Base-by-base conservation (phyloP, 2,888 invertebrate species). In the Cosmorhoe ocellata region DNA sequence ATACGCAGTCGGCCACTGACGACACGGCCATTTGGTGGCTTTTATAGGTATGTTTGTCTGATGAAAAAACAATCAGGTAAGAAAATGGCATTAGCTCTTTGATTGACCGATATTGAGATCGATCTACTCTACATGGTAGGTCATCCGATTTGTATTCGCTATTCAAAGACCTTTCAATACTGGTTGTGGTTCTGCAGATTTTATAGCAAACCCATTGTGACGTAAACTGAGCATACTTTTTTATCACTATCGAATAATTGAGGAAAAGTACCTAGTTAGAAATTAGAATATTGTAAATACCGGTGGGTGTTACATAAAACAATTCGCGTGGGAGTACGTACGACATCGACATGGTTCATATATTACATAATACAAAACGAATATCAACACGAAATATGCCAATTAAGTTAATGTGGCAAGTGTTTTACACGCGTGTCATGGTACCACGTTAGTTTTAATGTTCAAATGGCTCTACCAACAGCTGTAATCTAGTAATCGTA, bases 341-440 rank as follows among this genome's bases (percentile, higher is more conserved):
- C 12, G 41, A 41, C 41, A 18, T 18, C 42, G 39, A 33, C 34
- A 44, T 43, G 40, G 48, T 48, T 39, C 44, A 36, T 43, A 44
- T 44, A 31, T 56, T 56, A 47, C 51, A 28, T 2, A 2, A 3
- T 18, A 18, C 18, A 59, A 57, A 49, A 52, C n/a, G 41, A 58
- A 47, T 53, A 47, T 49, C 51, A 41, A 49, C 52, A 60, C 49
- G 58, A 48, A 41, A 51, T 46, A 28, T 18, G 41, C 40, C 36
- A 51, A 56, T 55, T 54, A 53, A 55, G 36, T 41, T 26, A 13
- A 22, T 48, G 46, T 38, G 14, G 34, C 13, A 49, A 48, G 36
- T 41, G 41, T 41, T 44, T 34, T 31, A 43, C 38, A 34, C 34
- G 34, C 39, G 47, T 42, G 36, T 18, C 18, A 18, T 18, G 22